Base-by-base conservation (phyloP, 2,113 vertebrate species). In the Nestor notabilis region DNA sequence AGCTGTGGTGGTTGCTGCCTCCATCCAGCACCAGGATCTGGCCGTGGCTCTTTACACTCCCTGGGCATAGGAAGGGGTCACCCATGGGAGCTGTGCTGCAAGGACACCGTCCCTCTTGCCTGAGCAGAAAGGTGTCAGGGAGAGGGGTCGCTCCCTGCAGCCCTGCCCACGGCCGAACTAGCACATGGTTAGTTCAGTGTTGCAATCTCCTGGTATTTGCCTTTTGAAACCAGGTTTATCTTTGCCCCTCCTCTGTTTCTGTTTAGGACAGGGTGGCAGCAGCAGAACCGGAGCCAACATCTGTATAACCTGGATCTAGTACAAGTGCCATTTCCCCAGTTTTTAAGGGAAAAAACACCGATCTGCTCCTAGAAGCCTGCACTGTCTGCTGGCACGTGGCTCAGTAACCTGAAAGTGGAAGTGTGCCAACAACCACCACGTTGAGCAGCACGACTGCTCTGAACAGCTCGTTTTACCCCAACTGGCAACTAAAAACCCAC, bases 151-250 rank as follows among this genome's bases (percentile, higher is more conserved):
- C n/a, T 25, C n/a, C 10, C 35, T 61, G 58, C 58, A 1, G n/a
- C 17, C 2, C 27, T 27, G 14, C 44, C 27, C 16, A 1, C 24
- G n/a, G 27, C 27, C 16, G 13, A 46, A 2, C 44, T 27, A 9
- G 3, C 33, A 12, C 18, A 11, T 0, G 1, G 3, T 4, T 13
- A 2, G 11, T 5, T 7, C 5, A 11, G 17, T 27, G 16, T 3
- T 70, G n/a, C 8, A 5, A 46, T 13, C 24, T 33, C 44, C 29
- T 4, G 14, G 2, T 47, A 13, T 3, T 13, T 72, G 33, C 41
- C 13, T 63, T 87, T 39, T 33, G 39, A 47, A 76, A 33, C 20
- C 23, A 78, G 17, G 74, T 20, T 39, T 29, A 2, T 13, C 25
- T 75, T 13, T 74, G n/a, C 21, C 74, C 29, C 49, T 50, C 24